A percentile compares a stretch with the other conserved stretches of the same genome.
Evolutionary conservation across 2,113 vertebrate genomes (phyloP).

Genomic region (Leptobrachium leishanense): DNA sequence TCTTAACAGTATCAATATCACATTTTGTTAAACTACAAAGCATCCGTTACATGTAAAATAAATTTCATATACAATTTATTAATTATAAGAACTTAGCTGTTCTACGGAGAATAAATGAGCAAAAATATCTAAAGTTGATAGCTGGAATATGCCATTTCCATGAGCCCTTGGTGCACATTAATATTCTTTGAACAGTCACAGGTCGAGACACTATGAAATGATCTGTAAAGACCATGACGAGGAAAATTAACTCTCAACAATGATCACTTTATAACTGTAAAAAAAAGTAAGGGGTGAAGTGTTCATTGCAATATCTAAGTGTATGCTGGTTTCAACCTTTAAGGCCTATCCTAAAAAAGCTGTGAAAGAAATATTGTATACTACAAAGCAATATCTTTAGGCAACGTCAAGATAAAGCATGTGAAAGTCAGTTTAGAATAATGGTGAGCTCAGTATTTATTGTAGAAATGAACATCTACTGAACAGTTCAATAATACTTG

Average conservation of each 20-base stretch:
- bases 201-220: conserved; percentile 55
- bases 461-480: neutral
- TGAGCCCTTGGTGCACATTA: conserved; percentile 1
- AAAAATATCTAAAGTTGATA: neutral
- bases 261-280: conserved; percentile 43
- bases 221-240: conserved; percentile 34
- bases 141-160: conserved; percentile 13
- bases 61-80: no score
- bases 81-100: neutral
- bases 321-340: conserved; percentile 12
- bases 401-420: conserved; percentile 18
- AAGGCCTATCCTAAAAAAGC: conserved; percentile 17
- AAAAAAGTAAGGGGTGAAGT: conserved; percentile 20
- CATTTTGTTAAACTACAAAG: no score
- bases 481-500: neutral
- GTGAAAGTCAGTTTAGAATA: conserved; percentile 59
- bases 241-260: conserved; percentile 43
- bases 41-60: no score
- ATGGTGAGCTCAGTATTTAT: neutral
- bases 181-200: conserved; percentile 57
- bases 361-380: conserved; percentile 45
- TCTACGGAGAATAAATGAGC: neutral
- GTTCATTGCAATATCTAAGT: conserved; percentile 20
- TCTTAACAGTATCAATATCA: no score
- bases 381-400: conserved; percentile 47